These are phyloP conservation scores for Oxytorus armatus DNA, from an alignment of 2,888 invertebrate species.

Conservation along the genomic window DNA sequence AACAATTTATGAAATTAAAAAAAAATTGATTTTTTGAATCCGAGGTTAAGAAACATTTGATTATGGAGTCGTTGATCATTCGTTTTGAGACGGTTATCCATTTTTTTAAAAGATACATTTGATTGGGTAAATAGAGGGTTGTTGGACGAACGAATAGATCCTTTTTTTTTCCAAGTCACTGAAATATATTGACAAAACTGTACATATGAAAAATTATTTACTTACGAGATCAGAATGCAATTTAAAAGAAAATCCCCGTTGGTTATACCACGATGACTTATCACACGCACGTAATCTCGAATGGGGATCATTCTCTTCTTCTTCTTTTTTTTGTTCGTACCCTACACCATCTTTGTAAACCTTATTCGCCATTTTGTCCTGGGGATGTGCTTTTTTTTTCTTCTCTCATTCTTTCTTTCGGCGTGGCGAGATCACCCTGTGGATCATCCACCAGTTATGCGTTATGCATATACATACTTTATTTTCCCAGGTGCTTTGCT, in stretches of 20 bases:
- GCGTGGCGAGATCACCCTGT: constrained; percentile 18
- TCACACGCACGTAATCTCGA: constrained; percentile 46
- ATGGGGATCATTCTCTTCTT: constrained; percentile 21
- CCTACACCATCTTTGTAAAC: background rate
- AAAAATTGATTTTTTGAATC: no score
- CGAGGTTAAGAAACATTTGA: no score
- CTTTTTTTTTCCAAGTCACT: no score
- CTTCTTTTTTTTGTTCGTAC: constrained; percentile 42
- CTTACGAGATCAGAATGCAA: constrained; percentile 13
- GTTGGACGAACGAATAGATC: no score
- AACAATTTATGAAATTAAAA: no score
- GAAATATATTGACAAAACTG: no score
- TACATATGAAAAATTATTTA: no score
- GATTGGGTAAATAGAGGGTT: no score
- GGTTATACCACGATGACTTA: constrained; percentile 32
- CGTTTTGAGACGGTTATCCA: no score
- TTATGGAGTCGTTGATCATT: no score
- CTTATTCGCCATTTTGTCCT: constrained; percentile 32
- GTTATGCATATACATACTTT: constrained; percentile 61
- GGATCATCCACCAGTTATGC: constrained; percentile 50
- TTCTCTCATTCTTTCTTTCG: background rate
- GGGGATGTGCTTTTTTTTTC: background rate
- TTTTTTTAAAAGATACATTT: no score
- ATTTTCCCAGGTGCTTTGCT: constrained; percentile 23
- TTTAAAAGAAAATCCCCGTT: constrained; percentile 12